Evolutionary conservation across 2,113 vertebrate genomes (phyloP).

Genomic region (Tautogolabrus adspersus): DNA sequence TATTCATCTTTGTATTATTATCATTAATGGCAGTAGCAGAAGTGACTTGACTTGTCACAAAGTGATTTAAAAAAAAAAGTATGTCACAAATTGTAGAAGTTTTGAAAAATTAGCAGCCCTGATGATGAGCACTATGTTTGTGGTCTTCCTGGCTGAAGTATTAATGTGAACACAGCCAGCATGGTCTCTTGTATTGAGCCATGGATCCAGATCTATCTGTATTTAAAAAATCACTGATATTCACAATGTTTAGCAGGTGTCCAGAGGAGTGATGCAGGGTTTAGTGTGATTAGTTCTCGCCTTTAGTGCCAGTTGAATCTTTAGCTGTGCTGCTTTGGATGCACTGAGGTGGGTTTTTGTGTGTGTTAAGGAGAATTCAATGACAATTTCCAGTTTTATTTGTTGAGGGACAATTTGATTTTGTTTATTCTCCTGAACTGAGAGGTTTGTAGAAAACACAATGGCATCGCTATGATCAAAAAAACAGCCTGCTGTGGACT

Average conservation of each 20-base stretch:
- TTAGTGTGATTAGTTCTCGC: no score
- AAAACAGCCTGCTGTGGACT: neutral
- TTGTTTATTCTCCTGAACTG: no score
- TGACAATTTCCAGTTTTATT: no score
- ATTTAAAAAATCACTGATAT: neutral
- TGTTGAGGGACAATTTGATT: no score
- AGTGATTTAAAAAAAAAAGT: neutral
- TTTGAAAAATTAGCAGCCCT: neutral
- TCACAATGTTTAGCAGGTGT: neutral
- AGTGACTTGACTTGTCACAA: neutral
- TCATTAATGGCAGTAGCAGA: no score
- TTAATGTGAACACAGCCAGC: neutral
- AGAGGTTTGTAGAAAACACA: no score
- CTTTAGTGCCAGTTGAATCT: neutral
- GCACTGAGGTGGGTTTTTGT: neutral
- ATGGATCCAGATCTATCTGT: neutral
- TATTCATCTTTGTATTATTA: no score
- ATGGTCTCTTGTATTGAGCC: neutral
- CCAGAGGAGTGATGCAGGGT: neutral
- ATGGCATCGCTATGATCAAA: no score
- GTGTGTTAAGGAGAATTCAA: neutral
- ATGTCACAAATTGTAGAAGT: neutral
- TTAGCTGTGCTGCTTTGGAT: neutral
- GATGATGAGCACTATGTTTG: neutral
- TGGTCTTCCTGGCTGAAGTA: constrained; percentile 9